Conservation (phyloP, 2,113 vertebrate genomes). For the Pollimyrus isidori region DNA sequence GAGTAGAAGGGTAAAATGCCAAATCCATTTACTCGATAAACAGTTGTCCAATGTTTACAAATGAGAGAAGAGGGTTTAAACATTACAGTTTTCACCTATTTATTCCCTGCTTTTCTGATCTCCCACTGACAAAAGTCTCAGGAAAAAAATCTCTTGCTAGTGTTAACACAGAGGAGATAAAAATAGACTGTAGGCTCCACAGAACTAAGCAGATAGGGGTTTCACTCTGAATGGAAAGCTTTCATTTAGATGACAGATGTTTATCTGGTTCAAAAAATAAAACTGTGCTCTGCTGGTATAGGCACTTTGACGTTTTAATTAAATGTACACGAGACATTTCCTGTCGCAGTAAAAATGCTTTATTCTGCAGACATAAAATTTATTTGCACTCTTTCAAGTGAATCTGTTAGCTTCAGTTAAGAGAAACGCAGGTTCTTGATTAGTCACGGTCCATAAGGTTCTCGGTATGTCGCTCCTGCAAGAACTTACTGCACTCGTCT, state of each 20-base stretch:
- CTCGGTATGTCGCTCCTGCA: not conserved
- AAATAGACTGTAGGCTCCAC: not conserved
- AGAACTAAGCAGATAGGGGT: not conserved
- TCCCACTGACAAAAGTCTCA: not conserved
- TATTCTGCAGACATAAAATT: not conserved
- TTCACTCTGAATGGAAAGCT: not conserved
- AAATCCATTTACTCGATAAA: not conserved
- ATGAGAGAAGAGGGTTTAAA: not conserved
- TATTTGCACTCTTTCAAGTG: not conserved
- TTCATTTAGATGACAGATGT: not conserved
- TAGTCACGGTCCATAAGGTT: not conserved
- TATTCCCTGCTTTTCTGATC: not conserved
- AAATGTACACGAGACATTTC: not conserved
- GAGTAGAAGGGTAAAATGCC: not conserved
- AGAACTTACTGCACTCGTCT: constrained; percentile 80
- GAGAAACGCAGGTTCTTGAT: not conserved
- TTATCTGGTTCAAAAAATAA: not conserved
- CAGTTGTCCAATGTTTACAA: not conserved
- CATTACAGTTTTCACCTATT: not conserved
- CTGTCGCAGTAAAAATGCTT: not conserved
- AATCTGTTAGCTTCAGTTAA: not conserved
- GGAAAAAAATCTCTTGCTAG: not conserved
- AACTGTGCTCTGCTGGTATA: not conserved
- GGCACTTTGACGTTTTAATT: not conserved
- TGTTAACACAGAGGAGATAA: not conserved